Evolutionary conservation across 2,888 invertebrate species (phyloP).

Genomic region (Scrobipalpa costella): DNA sequence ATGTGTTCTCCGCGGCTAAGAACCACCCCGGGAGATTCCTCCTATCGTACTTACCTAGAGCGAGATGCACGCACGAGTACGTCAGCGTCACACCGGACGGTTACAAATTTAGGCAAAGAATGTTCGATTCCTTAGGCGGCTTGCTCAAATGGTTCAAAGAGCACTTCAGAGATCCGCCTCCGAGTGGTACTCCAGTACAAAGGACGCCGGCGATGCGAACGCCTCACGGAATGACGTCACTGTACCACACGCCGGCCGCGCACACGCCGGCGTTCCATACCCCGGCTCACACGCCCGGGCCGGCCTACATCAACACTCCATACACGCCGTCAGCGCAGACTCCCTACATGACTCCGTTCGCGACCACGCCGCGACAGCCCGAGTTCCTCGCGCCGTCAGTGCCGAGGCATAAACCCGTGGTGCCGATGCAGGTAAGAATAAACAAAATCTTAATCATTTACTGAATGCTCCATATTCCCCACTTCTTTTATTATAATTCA

Average conservation of each 20-base stretch:
- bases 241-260: conserved; percentile 81
- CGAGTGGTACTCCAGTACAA: conserved; percentile 85
- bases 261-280: conserved; percentile 85
- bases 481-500: too few species aligned
- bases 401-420: conserved; percentile 69
- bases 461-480: too few species aligned
- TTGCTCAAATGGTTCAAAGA: conserved; percentile 98
- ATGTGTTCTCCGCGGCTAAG: conserved; percentile 91
- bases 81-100: conserved; percentile 96
- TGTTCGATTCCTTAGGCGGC: conserved; percentile 89
- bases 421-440: conserved; percentile 15
- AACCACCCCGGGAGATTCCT: conserved; percentile 96
- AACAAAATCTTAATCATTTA: too few species aligned
- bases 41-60: conserved; percentile 94
- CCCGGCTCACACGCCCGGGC: conserved; percentile 83
- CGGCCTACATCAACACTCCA: conserved; percentile 90
- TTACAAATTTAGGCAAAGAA: conserved; percentile 92
- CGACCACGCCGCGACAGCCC: conserved; percentile 86
- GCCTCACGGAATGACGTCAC: conserved; percentile 79
- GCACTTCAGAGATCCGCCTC: conserved; percentile 96
- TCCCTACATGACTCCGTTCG: conserved; percentile 96
- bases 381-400: conserved; percentile 65
- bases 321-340: conserved; percentile 96
- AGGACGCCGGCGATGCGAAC: conserved; percentile 87
- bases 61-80: conserved; percentile 93